Conservation (phyloP, 2,797 vertebrate species). For the Syndactyla subalaris region DNA sequence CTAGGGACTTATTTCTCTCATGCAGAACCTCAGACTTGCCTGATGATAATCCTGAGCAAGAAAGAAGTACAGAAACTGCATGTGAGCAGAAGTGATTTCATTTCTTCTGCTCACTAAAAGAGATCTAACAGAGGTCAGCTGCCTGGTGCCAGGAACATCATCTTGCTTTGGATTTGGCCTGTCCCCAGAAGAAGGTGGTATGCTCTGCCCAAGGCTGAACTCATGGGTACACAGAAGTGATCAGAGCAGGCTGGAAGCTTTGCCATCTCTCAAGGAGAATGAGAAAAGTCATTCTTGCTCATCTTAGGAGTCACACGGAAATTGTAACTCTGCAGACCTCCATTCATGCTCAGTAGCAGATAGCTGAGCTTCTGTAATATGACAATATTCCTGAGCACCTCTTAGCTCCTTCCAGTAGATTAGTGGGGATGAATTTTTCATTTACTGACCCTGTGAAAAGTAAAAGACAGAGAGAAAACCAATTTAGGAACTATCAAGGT, state of each 20-base stretch:
- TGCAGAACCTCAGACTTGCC: background rate
- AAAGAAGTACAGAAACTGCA: background rate
- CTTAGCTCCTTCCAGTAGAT: constrained; percentile 68
- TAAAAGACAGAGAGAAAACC: background rate
- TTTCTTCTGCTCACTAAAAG: background rate
- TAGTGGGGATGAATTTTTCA: constrained; percentile 75
- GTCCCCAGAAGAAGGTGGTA: background rate
- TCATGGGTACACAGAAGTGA: background rate
- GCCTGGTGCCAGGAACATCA: background rate
- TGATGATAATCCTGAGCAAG: background rate
- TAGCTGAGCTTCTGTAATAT: constrained; percentile 48
- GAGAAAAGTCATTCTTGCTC: background rate
- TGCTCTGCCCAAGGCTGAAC: background rate
- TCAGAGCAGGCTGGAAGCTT: background rate
- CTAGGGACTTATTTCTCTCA: background rate
- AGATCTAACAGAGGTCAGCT: background rate
- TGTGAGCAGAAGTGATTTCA: background rate
- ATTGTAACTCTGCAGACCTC: background rate
- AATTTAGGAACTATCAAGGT: constrained; percentile 83
- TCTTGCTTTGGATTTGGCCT: background rate
- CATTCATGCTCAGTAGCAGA: background rate
- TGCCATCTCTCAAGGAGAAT: background rate
- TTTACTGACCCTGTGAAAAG: constrained; percentile 11
- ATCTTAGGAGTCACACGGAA: background rate
- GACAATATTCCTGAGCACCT: constrained; percentile 78